Evolutionary conservation across 2,113 vertebrate genomes (phyloP).

Genomic region (Rhombomys opimus): DNA sequence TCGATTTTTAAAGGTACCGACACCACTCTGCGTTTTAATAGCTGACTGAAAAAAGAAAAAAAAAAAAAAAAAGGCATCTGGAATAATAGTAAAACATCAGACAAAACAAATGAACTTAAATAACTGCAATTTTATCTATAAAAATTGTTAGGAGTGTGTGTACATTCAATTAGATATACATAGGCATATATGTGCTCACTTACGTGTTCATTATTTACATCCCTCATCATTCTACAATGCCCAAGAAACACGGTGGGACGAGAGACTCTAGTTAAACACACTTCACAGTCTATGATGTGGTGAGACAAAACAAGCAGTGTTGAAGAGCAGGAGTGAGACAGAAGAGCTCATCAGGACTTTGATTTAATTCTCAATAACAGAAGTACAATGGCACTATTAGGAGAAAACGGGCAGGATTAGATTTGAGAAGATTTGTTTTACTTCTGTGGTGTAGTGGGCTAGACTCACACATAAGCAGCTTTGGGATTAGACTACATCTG

Average conservation of each 20-base stretch:
- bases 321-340: background rate
- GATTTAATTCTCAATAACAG: background rate
- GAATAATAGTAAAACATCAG: background rate
- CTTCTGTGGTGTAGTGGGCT: background rate
- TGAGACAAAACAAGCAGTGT: background rate
- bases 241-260: background rate
- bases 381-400: background rate
- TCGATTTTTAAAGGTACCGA: conserved; percentile 94
- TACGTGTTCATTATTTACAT: background rate
- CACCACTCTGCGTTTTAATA: conserved; percentile 95
- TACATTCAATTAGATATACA: background rate
- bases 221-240: background rate
- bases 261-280: background rate
- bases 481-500: background rate
- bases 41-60: conserved; percentile 90
- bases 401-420: background rate
- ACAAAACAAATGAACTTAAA: conserved; percentile 43
- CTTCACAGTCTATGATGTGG: background rate
- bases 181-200: background rate
- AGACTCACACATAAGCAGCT: background rate
- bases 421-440: background rate
- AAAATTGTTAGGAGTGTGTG: background rate
- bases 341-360: background rate
- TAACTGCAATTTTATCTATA: background rate
- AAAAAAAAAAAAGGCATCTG: conserved; percentile 61